Evolutionary conservation across 2,888 invertebrate species (phyloP), one percentile per base, ranked within the genome.

Genomic region (Nycteola revayana): DNA sequence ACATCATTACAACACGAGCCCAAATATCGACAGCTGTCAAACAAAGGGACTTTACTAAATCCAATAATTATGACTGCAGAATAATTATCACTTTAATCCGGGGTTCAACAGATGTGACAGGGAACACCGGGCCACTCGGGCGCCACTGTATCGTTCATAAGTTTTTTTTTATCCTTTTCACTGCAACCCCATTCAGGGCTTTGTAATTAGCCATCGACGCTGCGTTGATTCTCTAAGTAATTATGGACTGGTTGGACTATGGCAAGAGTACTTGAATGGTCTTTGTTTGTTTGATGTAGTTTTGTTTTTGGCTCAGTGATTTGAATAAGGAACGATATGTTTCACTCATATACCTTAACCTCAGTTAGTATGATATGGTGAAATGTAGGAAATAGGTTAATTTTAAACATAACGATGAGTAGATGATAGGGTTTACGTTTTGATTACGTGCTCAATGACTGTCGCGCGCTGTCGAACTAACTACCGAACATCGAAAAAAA

Each of bases 71-170:
- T 75, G 63, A 62, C 77, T 65, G 63, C 73, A 69, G 78, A 85
- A 85, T 87, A 88, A 87, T 87, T 86, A 87, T 84, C 83, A 79
- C 72, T 71, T 53, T 85, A 87, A 88, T 88, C 87, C 86, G 66
- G 66, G 62, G 72, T 73, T 44, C 77, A 81, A 83, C 87, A 88
- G 87, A 88, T 88, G 87, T 74, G 86, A 71, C 83, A 67, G 33
- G 38, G 65, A 56, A 60, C 87, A 86, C 85, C 86, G 83, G 86
- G 86, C 86, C 84, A 76, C 85, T 85, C 79, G 55, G 49, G 68
- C 60, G 75, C 83, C 86, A 87, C 82, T 87, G 86, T 86, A 79
- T 75, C 86, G 87, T 86, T 78, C 73, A 85, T 84, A 86, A 87
- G 85, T 60, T 56, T 69, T 73, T 76, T 76, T 78, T 70, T 50